Evolutionary conservation across 2,797 vertebrate species (phyloP).

Genomic region (Oophaga sylvatica): DNA sequence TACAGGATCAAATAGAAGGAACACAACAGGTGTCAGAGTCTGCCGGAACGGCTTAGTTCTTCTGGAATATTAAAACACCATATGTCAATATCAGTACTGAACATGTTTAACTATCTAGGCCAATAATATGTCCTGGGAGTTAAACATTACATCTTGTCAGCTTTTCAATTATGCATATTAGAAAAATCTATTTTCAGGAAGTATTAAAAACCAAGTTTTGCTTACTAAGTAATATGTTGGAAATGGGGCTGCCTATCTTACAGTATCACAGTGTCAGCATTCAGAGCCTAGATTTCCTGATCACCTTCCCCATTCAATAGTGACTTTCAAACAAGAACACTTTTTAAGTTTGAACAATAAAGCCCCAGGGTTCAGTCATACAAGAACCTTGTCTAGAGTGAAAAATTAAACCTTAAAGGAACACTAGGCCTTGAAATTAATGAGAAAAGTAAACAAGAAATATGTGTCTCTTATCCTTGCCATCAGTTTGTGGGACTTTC

Average conservation of each 20-base stretch:
- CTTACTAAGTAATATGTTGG: background rate
- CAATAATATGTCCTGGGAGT: slow-evolving; percentile 35
- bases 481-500: too few relatives aligned
- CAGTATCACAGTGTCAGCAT: slow-evolving; percentile 29
- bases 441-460: background rate
- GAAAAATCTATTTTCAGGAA: slow-evolving; percentile 31
- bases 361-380: too few relatives aligned
- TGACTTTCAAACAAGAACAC: background rate
- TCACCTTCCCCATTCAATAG: background rate
- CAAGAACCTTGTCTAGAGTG: background rate
- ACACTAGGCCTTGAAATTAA: background rate
- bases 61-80: slow-evolving; percentile 42
- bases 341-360: too few relatives aligned
- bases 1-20: slow-evolving; percentile 9
- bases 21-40: slow-evolving; percentile 25
- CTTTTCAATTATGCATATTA: slow-evolving; percentile 39
- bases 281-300: background rate
- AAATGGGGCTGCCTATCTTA: background rate
- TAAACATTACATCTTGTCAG: slow-evolving; percentile 36
- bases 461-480: background rate
- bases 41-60: slow-evolving; percentile 3
- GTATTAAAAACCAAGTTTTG: slow-evolving; percentile 17
- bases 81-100: slow-evolving; percentile 32
- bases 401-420: background rate
- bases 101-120: slow-evolving; percentile 39